Conservation (phyloP, 2,113 vertebrate genomes). For the Formicarius rufipectus region DNA sequence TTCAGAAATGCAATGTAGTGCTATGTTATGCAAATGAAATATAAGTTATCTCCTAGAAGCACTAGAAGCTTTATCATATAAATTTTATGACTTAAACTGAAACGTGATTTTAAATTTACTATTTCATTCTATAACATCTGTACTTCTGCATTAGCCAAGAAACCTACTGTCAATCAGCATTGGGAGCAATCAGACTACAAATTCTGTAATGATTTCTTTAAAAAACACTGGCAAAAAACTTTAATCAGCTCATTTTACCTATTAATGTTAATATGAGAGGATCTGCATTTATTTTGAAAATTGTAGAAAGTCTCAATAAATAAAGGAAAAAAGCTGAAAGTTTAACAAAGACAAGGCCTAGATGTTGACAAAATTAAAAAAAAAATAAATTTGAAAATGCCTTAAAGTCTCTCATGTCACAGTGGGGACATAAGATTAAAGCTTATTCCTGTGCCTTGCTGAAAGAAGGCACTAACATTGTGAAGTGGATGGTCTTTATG, state of each 20-base stretch:
- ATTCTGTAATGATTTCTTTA: neutral
- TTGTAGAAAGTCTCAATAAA: neutral
- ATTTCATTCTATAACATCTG: neutral
- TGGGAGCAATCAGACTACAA: neutral
- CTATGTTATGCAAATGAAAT: neutral
- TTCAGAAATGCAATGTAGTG: neutral
- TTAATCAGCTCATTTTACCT: conserved; percentile 13
- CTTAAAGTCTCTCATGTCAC: neutral
- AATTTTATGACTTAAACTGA: neutral
- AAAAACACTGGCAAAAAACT: neutral
- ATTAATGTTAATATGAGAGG: neutral
- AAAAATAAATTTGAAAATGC: neutral
- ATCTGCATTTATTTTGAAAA: conserved; percentile 21
- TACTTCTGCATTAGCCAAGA: neutral
- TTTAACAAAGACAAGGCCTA: neutral
- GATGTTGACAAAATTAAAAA: neutral
- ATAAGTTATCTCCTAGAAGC: neutral
- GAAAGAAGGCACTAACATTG: neutral
- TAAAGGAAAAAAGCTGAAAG: neutral
- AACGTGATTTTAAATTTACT: neutral
- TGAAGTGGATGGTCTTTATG: neutral
- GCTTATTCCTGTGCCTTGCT: neutral
- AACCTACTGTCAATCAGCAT: neutral
- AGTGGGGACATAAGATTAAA: neutral
- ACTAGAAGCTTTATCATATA: neutral